Percentiles rank a stretch among this genome's conserved stretches.
These are phyloP conservation scores for Metacarcinus magister DNA, from an alignment of 2,888 invertebrate genomes.

Conservation along the genomic window DNA sequence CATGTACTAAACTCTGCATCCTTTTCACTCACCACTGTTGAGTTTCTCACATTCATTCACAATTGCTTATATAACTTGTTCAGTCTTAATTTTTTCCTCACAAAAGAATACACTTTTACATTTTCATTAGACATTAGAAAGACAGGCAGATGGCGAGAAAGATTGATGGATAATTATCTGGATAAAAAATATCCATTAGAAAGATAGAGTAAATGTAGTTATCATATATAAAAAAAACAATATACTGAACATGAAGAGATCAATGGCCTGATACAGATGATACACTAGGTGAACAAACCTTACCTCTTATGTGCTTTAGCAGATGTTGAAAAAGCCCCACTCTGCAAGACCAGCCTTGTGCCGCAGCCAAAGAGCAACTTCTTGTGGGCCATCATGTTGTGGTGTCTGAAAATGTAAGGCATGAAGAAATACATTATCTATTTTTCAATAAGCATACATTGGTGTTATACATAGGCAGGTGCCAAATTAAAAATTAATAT, in stretches of 20 bases:
- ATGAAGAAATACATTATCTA: neutral
- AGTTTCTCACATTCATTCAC: no score
- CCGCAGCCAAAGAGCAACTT: neutral
- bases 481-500: no score
- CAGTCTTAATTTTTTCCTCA: no score
- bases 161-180: no score
- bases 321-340: conserved; percentile 57
- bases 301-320: conserved; percentile 8
- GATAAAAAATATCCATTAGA: no score
- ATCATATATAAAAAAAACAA: neutral
- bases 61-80: no score
- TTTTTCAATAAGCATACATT: neutral
- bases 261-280: no score
- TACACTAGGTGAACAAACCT: neutral
- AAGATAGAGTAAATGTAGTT: no score
- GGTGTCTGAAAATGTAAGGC: neutral
- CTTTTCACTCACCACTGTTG: no score
- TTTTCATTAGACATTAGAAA: neutral
- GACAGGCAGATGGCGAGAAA: no score
- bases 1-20: no score
- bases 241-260: neutral
- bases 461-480: neutral
- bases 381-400: neutral
- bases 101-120: no score
- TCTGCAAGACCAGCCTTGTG: conserved; percentile 19